A percentile compares a stretch with the other conserved stretches of the same genome.
Conservation (phyloP, 2,797 vertebrate genomes). For the Halcyon badia region DNA sequence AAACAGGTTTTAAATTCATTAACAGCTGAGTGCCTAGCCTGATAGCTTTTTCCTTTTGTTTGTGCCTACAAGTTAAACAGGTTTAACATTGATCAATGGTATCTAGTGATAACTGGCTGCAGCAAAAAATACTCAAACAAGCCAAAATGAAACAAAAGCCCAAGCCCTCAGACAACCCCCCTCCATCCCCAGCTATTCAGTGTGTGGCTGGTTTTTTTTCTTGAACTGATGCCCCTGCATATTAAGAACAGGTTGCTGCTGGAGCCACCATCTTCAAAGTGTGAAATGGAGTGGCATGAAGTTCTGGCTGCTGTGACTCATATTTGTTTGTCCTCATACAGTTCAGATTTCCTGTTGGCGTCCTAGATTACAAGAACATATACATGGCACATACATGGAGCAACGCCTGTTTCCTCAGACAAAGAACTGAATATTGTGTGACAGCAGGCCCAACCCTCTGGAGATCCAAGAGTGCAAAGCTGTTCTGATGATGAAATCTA, state of each 20-base stretch:
- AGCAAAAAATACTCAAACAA: not conserved
- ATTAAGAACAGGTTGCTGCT: conserved; percentile 7
- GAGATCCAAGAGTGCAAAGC: conserved; percentile 32
- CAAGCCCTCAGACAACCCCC: not conserved
- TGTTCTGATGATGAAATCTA: conserved; percentile 8
- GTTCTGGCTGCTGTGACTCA: conserved; percentile 54
- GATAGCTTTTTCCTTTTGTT: not conserved
- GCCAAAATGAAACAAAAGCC: not conserved
- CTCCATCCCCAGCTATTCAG: not conserved
- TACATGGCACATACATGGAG: not conserved
- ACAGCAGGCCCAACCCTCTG: conserved; percentile 47
- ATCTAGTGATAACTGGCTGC: not conserved
- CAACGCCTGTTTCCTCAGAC: conserved; percentile 28
- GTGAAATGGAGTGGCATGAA: conserved; percentile 31
- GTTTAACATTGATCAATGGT: not conserved
- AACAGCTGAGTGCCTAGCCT: not conserved
- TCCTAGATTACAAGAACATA: conserved; percentile 66
- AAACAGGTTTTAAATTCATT: conserved; percentile 28
- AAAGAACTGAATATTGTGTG: conserved; percentile 73
- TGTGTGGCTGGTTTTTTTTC: not conserved
- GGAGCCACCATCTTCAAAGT: not conserved
- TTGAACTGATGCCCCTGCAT: not conserved
- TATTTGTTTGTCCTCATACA: conserved; percentile 66
- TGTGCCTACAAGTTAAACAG: not conserved
- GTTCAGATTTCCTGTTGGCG: conserved; percentile 75